Conservation (phyloP, 2,888 invertebrate genomes). For the Monochamus alternatus region DNA sequence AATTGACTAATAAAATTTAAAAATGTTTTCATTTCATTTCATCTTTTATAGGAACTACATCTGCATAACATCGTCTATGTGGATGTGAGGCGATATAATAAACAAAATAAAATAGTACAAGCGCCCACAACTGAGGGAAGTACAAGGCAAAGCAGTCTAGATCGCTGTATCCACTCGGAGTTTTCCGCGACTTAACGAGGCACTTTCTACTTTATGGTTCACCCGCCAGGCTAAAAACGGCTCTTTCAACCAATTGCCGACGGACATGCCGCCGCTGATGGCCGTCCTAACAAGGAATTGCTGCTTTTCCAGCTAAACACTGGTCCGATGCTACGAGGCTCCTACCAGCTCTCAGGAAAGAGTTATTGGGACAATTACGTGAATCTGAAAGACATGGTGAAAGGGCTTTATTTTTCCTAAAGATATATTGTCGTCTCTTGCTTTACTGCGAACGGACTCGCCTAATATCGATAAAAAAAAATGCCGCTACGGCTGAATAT, state of each 20-base stretch:
- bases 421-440: constrained; percentile 7
- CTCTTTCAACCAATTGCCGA: constrained; percentile 29
- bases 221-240: constrained; percentile 33
- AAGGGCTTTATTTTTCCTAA: constrained; percentile 14
- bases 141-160: constrained; percentile 19
- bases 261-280: constrained; percentile 24
- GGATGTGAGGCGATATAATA: not conserved
- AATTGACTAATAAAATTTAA: no score
- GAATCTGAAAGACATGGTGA: constrained; percentile 15
- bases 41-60: no score
- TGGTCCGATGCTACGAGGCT: constrained; percentile 8
- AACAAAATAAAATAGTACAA: constrained; percentile 14
- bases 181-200: constrained; percentile 33
- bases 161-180: constrained; percentile 28
- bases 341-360: constrained; percentile 13
- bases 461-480: not conserved
- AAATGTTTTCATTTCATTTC: no score
- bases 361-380: constrained; percentile 23
- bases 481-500: no score
- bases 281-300: constrained; percentile 33
- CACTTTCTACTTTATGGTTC: constrained; percentile 34
- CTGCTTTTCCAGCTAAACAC: constrained; percentile 30
- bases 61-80: not conserved
- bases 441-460: not conserved
- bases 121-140: not conserved